These are phyloP conservation scores for Embidobia sp. DNA, from an alignment of 2,888 invertebrate genomes.

Conservation along the genomic window DNA sequence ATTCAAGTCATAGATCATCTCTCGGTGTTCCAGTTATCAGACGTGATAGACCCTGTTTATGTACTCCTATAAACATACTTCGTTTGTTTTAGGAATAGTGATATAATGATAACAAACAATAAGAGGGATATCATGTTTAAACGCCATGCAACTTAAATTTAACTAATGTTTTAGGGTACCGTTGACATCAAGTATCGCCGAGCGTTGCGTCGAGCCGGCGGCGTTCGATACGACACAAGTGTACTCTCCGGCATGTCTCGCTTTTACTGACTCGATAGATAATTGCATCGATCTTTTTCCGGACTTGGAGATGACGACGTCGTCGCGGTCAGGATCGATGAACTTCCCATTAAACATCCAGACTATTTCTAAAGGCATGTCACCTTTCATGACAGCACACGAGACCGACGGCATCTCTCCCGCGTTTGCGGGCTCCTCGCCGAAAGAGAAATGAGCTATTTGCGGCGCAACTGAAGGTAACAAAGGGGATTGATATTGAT, in stretches of 20 bases:
- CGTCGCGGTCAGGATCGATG: constrained; percentile 78
- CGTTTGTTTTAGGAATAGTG: too few relatives aligned
- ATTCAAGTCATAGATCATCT: too few relatives aligned
- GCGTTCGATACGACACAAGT: constrained; percentile 18
- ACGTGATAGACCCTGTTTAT: too few relatives aligned
- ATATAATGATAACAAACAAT: neutral
- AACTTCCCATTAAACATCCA: constrained; percentile 88
- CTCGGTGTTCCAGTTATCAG: too few relatives aligned
- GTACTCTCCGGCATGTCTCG: constrained; percentile 19
- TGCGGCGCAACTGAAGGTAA: constrained; percentile 87
- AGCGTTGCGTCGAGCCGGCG: constrained; percentile 9
- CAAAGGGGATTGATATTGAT: too few relatives aligned
- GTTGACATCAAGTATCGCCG: constrained; percentile 63
- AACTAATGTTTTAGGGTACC: constrained; percentile 13
- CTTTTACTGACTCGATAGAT: constrained; percentile 71
- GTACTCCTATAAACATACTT: too few relatives aligned
- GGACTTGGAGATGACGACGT: constrained; percentile 80
- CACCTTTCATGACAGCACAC: constrained; percentile 90
- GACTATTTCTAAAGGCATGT: constrained; percentile 88
- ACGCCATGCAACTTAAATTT: too few relatives aligned
- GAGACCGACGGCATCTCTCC: constrained; percentile 83
- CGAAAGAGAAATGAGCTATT: constrained; percentile 86
- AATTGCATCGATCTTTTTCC: constrained; percentile 79
- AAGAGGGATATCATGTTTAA: too few relatives aligned
- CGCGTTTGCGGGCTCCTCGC: constrained; percentile 11